Percentiles rank a stretch among this genome's conserved stretches.
Conservation (phyloP, 2,797 vertebrate species). For the Anabas testudineus region DNA sequence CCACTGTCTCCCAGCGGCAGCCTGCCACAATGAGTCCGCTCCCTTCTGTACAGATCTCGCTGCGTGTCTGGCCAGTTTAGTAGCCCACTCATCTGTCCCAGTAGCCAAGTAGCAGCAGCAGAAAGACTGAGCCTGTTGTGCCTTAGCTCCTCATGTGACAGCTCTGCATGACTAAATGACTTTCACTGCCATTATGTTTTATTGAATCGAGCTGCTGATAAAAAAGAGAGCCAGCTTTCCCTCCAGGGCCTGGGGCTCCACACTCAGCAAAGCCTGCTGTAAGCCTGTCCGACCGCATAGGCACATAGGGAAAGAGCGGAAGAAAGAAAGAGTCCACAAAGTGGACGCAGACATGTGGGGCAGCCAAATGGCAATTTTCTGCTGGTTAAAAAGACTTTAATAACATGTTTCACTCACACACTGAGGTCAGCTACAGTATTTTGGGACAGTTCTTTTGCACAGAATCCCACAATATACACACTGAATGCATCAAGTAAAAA, state of each 20-base stretch:
- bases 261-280: constrained; percentile 48
- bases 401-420: constrained; percentile 63
- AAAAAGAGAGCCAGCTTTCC: constrained; percentile 50
- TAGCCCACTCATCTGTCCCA: constrained; percentile 47
- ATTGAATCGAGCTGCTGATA: constrained; percentile 51
- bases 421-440: constrained; percentile 52
- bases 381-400: constrained; percentile 57
- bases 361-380: constrained; percentile 59
- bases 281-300: constrained; percentile 35
- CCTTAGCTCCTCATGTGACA: constrained; percentile 60
- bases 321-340: constrained; percentile 14
- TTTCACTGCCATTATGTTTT: constrained; percentile 57
- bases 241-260: constrained; percentile 13
- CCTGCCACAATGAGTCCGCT: constrained; percentile 5
- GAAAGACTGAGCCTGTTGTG: constrained; percentile 68
- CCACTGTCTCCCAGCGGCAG: constrained; percentile 13
- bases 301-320: not conserved
- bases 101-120: constrained; percentile 38
- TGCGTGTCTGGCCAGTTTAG: constrained; percentile 40
- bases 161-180: constrained; percentile 48
- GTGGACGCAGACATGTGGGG: constrained; percentile 34
- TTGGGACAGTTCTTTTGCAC: constrained; percentile 25
- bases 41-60: constrained; percentile 32
- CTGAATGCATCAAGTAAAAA: constrained; percentile 11
- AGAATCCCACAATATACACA: constrained; percentile 31